These are phyloP conservation scores for Lithophane ornitopus DNA, from an alignment of 2,888 invertebrate species.

Conservation along the genomic window DNA sequence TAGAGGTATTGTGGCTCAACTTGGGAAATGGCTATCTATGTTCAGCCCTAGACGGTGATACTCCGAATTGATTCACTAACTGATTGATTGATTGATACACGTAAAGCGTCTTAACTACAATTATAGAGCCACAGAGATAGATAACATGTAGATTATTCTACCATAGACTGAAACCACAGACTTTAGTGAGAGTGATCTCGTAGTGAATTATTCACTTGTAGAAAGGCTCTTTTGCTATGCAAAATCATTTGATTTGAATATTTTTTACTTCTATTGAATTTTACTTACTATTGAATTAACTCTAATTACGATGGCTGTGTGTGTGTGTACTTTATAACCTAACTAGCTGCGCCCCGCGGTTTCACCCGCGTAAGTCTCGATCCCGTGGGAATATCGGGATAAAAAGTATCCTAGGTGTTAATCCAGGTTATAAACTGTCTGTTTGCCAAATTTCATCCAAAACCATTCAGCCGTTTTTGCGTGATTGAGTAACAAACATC, in stretches of 20 bases:
- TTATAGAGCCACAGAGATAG: background rate
- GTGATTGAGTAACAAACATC: too few relatives aligned
- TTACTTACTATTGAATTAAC: constrained; percentile 11
- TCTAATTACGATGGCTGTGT: background rate
- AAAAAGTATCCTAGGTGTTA: too few relatives aligned
- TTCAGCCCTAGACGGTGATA: background rate
- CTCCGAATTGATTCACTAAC: background rate
- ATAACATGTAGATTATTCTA: background rate
- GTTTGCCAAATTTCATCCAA: too few relatives aligned
- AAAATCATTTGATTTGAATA: constrained; percentile 40
- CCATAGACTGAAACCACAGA: background rate
- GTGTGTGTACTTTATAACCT: background rate
- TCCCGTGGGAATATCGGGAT: too few relatives aligned
- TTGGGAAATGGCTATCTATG: background rate
- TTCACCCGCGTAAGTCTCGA: too few relatives aligned
- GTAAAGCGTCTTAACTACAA: background rate
- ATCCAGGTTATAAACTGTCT: too few relatives aligned
- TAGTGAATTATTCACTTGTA: too few relatives aligned
- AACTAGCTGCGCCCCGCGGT: too few relatives aligned
- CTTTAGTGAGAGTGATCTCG: too few relatives aligned
- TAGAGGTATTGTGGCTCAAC: background rate
- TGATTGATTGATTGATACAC: constrained; percentile 1
- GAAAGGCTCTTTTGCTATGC: too few relatives aligned
- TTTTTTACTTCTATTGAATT: too few relatives aligned
- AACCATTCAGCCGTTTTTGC: too few relatives aligned